Evolutionary conservation across 1,140 invertebrate genomes (phyloP).

Genomic region (Orchestia grillus): DNA sequence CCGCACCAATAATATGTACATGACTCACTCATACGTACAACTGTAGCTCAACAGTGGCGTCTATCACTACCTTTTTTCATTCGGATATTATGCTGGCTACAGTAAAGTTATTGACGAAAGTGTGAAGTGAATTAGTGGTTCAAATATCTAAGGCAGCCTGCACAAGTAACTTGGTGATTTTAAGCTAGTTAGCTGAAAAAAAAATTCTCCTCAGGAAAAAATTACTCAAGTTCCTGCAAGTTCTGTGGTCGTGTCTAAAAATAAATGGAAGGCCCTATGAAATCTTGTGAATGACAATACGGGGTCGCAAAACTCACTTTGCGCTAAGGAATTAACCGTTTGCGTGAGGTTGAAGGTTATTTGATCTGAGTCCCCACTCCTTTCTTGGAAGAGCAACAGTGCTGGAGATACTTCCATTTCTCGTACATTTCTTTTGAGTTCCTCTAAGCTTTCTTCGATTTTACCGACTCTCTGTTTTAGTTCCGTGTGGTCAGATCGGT

Average conservation of each 20-base stretch:
- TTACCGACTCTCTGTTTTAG: not conserved
- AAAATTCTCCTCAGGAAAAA: not conserved
- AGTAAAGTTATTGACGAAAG: no score
- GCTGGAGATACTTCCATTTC: constrained; percentile 14
- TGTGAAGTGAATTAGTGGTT: no score
- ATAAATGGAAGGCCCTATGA: not conserved
- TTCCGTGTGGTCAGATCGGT: not conserved
- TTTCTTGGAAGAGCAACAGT: constrained; percentile 1
- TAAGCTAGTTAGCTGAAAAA: not conserved
- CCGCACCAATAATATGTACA: no score
- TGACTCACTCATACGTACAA: no score
- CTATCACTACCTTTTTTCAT: no score
- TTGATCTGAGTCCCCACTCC: not conserved
- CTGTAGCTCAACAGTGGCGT: no score
- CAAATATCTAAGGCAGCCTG: no score
- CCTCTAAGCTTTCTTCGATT: not conserved
- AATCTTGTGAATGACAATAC: no score
- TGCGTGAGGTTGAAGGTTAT: constrained; percentile 16
- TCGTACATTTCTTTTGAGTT: constrained; percentile 16
- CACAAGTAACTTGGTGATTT: no score
- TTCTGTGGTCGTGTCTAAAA: not conserved
- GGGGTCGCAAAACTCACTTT: not conserved
- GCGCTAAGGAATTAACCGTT: constrained; percentile 1
- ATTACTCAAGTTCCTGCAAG: not conserved
- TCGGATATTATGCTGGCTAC: no score